A percentile compares a stretch with the other conserved stretches of the same genome.
Conservation (phyloP, 2,797 vertebrate species). For the Crocodylus rhombifer region DNA sequence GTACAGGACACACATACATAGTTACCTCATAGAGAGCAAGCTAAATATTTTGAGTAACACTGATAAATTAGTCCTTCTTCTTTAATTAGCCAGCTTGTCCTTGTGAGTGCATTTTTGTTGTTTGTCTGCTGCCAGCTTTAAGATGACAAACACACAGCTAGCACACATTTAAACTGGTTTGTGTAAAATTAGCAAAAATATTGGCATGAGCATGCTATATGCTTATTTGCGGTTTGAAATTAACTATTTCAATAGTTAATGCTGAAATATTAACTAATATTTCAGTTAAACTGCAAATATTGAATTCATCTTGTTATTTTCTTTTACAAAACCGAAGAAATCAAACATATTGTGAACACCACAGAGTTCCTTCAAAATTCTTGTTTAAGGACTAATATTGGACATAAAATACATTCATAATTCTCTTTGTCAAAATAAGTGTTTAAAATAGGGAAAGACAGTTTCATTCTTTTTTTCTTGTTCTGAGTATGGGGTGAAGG, state of each 20-base stretch:
- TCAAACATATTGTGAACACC: not conserved
- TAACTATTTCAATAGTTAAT: too few species aligned
- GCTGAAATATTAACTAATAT: not conserved
- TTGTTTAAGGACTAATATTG: not conserved
- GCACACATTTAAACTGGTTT: not conserved
- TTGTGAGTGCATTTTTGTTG: conserved; percentile 26
- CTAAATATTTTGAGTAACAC: conserved; percentile 37
- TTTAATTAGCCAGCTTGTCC: not conserved
- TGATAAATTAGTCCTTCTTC: conserved; percentile 7
- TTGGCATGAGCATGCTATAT: not conserved
- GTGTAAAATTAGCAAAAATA: not conserved
- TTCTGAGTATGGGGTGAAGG: too few species aligned
- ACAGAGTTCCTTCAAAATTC: too few species aligned
- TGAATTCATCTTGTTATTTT: not conserved
- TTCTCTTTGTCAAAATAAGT: not conserved
- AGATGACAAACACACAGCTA: not conserved
- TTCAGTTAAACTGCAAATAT: not conserved
- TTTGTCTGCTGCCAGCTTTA: conserved; percentile 31
- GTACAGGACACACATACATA: conserved; percentile 54
- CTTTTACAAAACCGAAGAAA: not conserved
- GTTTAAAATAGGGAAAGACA: too few species aligned
- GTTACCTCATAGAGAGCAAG: conserved; percentile 53
- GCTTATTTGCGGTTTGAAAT: too few species aligned
- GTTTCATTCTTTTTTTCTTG: too few species aligned
- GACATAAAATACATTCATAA: not conserved